These are phyloP conservation scores for Drosophila insularis DNA, from an alignment of 1,140 invertebrate species.

Conservation along the genomic window DNA sequence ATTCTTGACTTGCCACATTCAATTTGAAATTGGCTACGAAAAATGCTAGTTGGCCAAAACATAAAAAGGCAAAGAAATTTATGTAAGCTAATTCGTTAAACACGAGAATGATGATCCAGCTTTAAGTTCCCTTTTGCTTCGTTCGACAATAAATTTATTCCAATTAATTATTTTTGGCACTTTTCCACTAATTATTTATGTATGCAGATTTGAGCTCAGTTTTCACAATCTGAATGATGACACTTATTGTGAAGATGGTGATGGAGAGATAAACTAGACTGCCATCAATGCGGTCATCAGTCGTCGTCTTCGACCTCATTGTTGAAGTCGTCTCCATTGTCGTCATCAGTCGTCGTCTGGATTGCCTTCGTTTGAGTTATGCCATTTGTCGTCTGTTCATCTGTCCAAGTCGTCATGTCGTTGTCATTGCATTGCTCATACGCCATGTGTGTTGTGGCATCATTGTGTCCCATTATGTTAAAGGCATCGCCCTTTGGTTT, in stretches of 20 bases:
- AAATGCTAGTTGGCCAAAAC: constrained; percentile 1
- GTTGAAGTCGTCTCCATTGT: too few relatives aligned
- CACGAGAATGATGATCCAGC: background rate
- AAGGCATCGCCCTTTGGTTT: background rate
- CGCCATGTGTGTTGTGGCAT: background rate
- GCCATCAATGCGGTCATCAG: background rate
- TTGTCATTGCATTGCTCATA: constrained; percentile 8
- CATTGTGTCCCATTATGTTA: background rate
- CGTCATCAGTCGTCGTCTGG: background rate
- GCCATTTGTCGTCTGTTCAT: background rate
- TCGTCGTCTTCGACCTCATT: background rate
- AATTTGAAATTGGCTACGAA: constrained; percentile 7
- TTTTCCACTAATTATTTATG: too few relatives aligned
- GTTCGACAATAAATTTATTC: background rate
- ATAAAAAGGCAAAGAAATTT: background rate
- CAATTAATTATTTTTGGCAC: background rate
- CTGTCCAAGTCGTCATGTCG: background rate
- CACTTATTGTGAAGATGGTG: background rate
- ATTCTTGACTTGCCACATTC: constrained; percentile 7
- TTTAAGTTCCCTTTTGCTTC: too few relatives aligned
- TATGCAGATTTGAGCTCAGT: too few relatives aligned
- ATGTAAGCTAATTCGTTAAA: background rate
- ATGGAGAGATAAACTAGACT: background rate
- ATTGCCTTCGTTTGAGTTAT: background rate
- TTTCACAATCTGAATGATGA: background rate